These are phyloP conservation scores for Pitangus sulphuratus DNA, from an alignment of 2,797 vertebrate genomes.

Conservation along the genomic window DNA sequence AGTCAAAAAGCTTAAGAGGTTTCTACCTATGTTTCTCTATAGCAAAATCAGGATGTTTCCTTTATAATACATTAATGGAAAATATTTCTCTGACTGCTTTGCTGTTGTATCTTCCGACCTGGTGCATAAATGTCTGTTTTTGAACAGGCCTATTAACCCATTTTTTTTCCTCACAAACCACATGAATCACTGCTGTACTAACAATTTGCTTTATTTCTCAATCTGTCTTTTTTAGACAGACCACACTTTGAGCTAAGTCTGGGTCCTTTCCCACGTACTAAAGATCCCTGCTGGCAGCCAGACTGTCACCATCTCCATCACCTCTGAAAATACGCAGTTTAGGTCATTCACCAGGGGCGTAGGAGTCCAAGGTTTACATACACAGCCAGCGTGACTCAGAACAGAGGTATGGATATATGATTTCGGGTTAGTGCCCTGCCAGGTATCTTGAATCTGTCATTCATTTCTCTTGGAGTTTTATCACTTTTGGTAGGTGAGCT, in stretches of 20 bases:
- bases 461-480: background rate
- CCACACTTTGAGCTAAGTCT: background rate
- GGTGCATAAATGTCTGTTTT: background rate
- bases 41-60: background rate
- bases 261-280: background rate
- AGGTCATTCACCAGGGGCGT: background rate
- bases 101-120: background rate
- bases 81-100: background rate
- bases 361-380: background rate
- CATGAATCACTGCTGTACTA: background rate
- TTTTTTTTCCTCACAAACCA: background rate
- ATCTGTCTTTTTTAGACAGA: background rate
- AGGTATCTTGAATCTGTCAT: background rate
- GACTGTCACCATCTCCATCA: background rate
- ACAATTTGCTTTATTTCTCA: background rate
- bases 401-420: background rate
- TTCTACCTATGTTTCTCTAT: background rate
- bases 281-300: background rate
- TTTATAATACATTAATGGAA: background rate
- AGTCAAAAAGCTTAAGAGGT: background rate
- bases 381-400: background rate
- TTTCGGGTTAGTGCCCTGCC: background rate
- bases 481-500: background rate
- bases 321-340: background rate
- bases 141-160: background rate